These are phyloP conservation scores for Nasua narica DNA, from an alignment of 2,797 vertebrate species.

Conservation along the genomic window DNA sequence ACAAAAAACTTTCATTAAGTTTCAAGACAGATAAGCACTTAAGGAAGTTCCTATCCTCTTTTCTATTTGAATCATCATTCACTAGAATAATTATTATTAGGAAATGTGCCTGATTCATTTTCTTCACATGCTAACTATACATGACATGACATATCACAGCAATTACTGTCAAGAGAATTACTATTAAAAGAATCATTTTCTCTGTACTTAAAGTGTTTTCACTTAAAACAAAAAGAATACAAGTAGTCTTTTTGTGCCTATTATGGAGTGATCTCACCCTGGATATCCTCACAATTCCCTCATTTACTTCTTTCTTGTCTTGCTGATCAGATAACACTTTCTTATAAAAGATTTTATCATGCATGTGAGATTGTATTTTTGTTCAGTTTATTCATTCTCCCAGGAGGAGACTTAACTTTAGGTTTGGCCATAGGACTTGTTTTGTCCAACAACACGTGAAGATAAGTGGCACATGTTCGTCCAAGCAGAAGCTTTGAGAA, in stretches of 20 bases:
- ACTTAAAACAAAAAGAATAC: constrained; percentile 60
- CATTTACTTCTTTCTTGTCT: background rate
- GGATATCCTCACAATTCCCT: background rate
- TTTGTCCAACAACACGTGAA: background rate
- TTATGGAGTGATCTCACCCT: constrained; percentile 7
- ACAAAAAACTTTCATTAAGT: constrained; percentile 37
- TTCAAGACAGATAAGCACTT: constrained; percentile 41
- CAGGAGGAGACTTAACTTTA: background rate
- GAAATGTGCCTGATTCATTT: constrained; percentile 52
- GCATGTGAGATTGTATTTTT: background rate
- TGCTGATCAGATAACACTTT: background rate
- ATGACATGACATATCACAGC: constrained; percentile 13
- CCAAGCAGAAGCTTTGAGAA: background rate
- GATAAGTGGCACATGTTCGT: background rate
- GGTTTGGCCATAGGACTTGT: background rate
- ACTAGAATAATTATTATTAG: constrained; percentile 52
- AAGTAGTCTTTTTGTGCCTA: constrained; percentile 42
- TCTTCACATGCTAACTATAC: constrained; percentile 53
- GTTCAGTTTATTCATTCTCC: background rate
- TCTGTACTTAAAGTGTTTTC: constrained; percentile 58
- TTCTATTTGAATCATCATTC: constrained; percentile 54
- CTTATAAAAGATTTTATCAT: background rate
- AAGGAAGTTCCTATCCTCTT: constrained; percentile 5
- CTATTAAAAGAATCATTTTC: constrained; percentile 61
- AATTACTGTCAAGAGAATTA: constrained; percentile 71